Base-by-base conservation (phyloP, 2,113 vertebrate species). In the Corythoichthys intestinalis region DNA sequence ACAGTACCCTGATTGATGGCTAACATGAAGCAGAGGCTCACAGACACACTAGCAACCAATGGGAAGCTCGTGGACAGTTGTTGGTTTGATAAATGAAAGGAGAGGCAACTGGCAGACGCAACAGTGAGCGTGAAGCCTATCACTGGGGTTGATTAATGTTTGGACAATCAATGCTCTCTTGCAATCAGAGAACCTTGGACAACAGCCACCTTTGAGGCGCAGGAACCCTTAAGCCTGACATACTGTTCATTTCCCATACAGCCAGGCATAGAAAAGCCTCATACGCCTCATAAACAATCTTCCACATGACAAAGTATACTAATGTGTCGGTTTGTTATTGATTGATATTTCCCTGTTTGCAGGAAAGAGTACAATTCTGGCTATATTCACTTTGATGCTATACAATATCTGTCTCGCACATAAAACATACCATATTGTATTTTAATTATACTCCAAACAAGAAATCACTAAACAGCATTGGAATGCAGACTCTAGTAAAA, bases 21-120 rank as follows among this genome's bases (percentile, higher is more conserved):
- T 41, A 70, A 72, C 66, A 47, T 70, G 73, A 56, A 65, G 39
- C 49, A n/a, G 73, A 70, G 71, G 75, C 62, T 69, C 52, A 75
- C 44, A 41, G 15, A 44, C 49, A 44, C 13, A 4, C 47, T 54
- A 44, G 71, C 28, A 44, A 77, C 71, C 58, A 61, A 73, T 58
- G 72, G 68, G 71, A 6, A 14, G 44, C 62, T 76, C 14, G 6
- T 6, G 0, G 73, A 54, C 70, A 82, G 87, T 83, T 69, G 74
- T 89, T 20, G 17, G 50, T 71, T 54, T 90, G 84, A 91, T 84
- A 66, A 83, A 91, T 83, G 73, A 65, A 58, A 37, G 6, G 35
- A n/a, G 63, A 44, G 9, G 41, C 41, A 8, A 7, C 6, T 7
- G 41, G 41, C 41, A 44, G 47, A 76, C 38, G 28, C 72, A 65